phyloP scores from a whole-genome alignment of 2,888 invertebrate genomes.

The Bombylius discolor region DNA sequence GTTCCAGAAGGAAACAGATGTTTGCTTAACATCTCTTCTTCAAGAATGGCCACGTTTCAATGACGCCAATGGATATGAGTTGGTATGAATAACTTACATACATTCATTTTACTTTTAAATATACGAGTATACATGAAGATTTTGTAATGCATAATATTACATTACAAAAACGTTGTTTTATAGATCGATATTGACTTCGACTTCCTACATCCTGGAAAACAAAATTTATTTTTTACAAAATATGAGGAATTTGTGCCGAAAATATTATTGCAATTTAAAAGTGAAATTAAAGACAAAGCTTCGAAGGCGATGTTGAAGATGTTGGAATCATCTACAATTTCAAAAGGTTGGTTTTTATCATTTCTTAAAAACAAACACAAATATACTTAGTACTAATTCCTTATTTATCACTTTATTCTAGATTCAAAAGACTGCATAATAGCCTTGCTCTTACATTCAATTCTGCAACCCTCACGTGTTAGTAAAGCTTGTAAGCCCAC shows the following conservation, averaged over 20 bases:
- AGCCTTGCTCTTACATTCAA: background rate
- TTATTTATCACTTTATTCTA: background rate
- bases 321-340: background rate
- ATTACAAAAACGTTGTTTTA: background rate
- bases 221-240: background rate
- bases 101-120: background rate
- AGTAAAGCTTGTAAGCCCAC: background rate
- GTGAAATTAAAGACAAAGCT: conserved; percentile 2
- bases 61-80: background rate
- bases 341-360: background rate
- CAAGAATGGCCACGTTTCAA: conserved; percentile 3
- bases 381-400: too few species aligned
- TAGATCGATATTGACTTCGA: conserved; percentile 2
- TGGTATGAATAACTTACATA: background rate
- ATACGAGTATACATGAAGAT: background rate
- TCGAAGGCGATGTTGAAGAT: background rate
- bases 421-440: background rate
- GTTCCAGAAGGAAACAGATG: background rate
- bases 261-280: background rate
- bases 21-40: background rate
- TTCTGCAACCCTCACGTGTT: background rate
- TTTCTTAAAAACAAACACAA: background rate
- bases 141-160: too few species aligned
- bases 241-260: background rate
- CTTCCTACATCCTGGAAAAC: background rate